Conservation (phyloP, 1,140 invertebrate genomes). For the Agrypnia vestita region DNA sequence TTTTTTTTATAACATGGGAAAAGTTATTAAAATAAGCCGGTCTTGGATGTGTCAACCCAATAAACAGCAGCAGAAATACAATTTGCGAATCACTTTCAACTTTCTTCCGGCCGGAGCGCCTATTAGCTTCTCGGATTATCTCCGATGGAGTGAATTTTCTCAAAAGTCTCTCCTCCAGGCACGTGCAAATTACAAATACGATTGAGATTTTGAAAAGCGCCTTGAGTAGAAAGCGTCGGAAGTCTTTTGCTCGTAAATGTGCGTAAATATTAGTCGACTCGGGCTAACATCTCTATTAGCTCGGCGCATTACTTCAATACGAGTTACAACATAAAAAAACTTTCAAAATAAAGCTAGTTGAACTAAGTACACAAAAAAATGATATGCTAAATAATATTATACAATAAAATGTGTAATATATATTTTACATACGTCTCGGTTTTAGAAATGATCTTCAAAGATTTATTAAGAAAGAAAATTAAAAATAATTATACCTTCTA, state of each 20-base stretch:
- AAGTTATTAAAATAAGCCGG: background rate
- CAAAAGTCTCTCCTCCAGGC: constrained; percentile 8
- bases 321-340: too few species aligned
- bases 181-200: background rate
- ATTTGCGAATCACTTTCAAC: constrained; percentile 6
- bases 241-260: too few species aligned
- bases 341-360: too few species aligned
- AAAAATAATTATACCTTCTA: too few species aligned
- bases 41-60: background rate
- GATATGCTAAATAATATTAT: too few species aligned
- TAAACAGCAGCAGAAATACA: background rate
- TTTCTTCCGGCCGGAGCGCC: constrained; percentile 15
- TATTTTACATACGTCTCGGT: too few species aligned
- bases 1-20: background rate
- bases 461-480: too few species aligned
- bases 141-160: background rate
- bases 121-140: background rate
- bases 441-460: too few species aligned
- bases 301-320: too few species aligned
- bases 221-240: background rate
- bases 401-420: too few species aligned
- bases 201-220: background rate
- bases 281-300: too few species aligned
- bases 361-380: too few species aligned
- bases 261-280: background rate